A percentile compares a stretch with the other conserved stretches of the same genome.
Conservation (phyloP, 2,797 vertebrate genomes). For the Ceyx erithaca region DNA sequence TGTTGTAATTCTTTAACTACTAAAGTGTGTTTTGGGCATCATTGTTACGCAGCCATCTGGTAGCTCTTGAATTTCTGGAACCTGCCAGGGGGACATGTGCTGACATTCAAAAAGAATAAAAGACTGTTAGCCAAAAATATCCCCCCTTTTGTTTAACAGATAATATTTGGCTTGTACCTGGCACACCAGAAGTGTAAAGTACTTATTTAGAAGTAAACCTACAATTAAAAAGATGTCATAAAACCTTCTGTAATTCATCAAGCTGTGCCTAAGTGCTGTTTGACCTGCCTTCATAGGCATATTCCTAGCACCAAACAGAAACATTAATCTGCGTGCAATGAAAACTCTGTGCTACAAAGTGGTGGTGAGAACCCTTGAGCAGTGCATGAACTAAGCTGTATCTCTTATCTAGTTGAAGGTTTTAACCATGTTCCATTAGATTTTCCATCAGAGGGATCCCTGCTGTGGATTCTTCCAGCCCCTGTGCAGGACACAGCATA, state of each 20-base stretch:
- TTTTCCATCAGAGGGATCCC: neutral
- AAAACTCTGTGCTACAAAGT: neutral
- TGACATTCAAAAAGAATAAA: conserved; percentile 66
- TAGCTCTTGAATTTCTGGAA: conserved; percentile 36
- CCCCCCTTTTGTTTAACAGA: conserved; percentile 12
- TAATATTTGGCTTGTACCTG: conserved; percentile 16
- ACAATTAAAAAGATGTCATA: neutral
- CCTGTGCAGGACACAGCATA: accelerated
- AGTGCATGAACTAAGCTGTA: neutral
- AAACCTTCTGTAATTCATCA: neutral
- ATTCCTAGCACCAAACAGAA: neutral
- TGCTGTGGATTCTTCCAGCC: neutral
- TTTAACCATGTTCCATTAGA: neutral
- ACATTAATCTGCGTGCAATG: neutral
- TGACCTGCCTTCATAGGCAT: neutral
- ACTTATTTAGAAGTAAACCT: neutral
- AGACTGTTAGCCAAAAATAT: conserved; percentile 52
- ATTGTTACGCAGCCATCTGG: conserved; percentile 56
- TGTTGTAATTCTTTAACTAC: conserved; percentile 1
- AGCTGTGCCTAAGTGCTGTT: neutral
- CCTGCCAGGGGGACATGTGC: conserved; percentile 62
- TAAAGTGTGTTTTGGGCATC: neutral
- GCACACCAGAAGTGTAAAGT: neutral
- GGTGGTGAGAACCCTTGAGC: neutral
- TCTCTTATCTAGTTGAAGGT: neutral